These are phyloP conservation scores for Nezara viridula DNA, from an alignment of 2,888 invertebrate genomes.

Conservation along the genomic window DNA sequence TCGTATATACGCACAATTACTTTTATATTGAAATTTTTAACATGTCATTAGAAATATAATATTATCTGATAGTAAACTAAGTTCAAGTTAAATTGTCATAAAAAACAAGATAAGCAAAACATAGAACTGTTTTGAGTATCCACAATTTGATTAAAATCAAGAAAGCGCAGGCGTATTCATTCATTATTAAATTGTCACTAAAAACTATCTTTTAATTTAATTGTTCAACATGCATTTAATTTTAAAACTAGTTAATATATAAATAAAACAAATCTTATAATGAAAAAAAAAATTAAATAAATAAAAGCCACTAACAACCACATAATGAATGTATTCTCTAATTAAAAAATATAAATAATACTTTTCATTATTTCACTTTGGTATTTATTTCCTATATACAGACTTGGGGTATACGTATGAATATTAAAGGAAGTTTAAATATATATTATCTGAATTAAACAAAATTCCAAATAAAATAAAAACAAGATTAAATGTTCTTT, in stretches of 20 bases:
- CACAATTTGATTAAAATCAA: no score
- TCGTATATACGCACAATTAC: no score
- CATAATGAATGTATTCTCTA: not conserved
- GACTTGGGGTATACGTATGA: not conserved
- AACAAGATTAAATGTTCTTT: not conserved
- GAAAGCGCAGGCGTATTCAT: not conserved
- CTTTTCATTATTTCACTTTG: not conserved
- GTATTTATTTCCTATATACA: not conserved
- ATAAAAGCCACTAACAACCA: not conserved
- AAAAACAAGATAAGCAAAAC: not conserved
- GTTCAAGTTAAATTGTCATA: not conserved
- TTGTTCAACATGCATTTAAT: not conserved
- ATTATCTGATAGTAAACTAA: no score
- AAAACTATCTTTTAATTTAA: not conserved
- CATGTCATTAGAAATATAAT: no score
- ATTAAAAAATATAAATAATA: constrained; percentile 6
- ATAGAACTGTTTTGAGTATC: not conserved
- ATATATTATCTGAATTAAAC: not conserved
- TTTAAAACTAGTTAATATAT: not conserved
- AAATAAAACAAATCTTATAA: not conserved
- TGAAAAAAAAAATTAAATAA: not conserved
- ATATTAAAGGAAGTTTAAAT: not conserved
- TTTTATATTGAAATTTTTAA: no score
- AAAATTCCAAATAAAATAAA: not conserved
- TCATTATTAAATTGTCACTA: not conserved